Conservation (phyloP, 1,140 invertebrate genomes). For the Sycophila sp. region DNA sequence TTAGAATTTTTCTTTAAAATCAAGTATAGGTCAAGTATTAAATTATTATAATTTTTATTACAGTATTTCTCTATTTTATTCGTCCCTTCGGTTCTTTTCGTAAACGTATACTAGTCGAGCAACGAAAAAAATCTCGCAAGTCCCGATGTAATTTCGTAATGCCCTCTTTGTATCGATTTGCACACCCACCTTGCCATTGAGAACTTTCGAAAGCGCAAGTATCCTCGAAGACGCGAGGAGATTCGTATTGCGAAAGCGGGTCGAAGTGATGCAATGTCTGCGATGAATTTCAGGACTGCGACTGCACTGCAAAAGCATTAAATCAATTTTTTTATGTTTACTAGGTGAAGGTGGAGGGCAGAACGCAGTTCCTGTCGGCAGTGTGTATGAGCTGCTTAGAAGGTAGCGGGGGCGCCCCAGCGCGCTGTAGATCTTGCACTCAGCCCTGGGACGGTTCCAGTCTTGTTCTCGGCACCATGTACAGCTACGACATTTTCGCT, state of each 20-base stretch:
- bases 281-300: background rate
- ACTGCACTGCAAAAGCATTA: background rate
- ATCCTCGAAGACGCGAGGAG: background rate
- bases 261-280: slow-evolving; percentile 16
- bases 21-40: too few species aligned
- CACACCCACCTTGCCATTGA: too few species aligned
- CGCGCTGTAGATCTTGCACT: slow-evolving; percentile 79
- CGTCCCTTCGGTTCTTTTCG: too few species aligned
- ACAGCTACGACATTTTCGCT: slow-evolving; percentile 97
- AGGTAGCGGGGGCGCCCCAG: slow-evolving; percentile 76
- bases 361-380: slow-evolving; percentile 89
- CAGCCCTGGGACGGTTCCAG: slow-evolving; percentile 92
- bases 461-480: slow-evolving; percentile 95
- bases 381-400: slow-evolving; percentile 94
- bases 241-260: background rate
- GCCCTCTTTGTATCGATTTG: too few species aligned
- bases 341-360: slow-evolving; percentile 87
- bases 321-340: slow-evolving; percentile 43
- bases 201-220: background rate
- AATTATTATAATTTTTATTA: too few species aligned
- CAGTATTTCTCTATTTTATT: too few species aligned
- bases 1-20: too few species aligned
- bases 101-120: too few species aligned
- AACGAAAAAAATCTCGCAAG: too few species aligned
- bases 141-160: background rate